Percentiles rank a stretch among this genome's conserved stretches.
Evolutionary conservation across 2,113 vertebrate species (phyloP).

Genomic region (Lophochroa leadbeateri): DNA sequence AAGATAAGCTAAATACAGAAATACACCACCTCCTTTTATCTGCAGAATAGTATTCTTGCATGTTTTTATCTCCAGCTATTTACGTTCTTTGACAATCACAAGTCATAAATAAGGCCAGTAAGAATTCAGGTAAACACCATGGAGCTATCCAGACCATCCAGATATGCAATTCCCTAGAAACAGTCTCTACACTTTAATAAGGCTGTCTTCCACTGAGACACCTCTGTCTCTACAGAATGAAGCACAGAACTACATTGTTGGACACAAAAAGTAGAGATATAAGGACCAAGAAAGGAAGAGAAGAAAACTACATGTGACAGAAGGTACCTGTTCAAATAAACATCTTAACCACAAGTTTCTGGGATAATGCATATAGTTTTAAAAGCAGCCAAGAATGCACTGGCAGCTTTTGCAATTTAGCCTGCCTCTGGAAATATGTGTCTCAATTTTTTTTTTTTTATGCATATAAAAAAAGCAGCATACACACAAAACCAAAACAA

Average conservation of each 20-base stretch:
- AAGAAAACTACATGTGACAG: background rate
- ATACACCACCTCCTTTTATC: background rate
- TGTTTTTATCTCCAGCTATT: background rate
- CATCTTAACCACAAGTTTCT: background rate
- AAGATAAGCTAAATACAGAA: slow-evolving; percentile 36
- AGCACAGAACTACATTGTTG: background rate
- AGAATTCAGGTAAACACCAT: background rate
- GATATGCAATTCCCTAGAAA: background rate
- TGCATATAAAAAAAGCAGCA: background rate
- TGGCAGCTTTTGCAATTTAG: background rate
- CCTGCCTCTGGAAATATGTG: background rate
- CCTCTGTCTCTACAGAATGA: background rate
- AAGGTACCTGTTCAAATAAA: background rate
- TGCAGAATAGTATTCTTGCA: background rate
- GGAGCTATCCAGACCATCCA: background rate
- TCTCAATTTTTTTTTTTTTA: background rate
- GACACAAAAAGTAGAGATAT: background rate
- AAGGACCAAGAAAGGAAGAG: background rate
- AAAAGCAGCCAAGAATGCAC: background rate
- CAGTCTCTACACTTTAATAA: background rate
- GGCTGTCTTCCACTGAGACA: background rate
- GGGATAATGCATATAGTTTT: background rate
- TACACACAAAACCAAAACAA: background rate
- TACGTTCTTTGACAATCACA: background rate
- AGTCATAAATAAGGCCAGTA: background rate